Evolutionary conservation across 2,113 vertebrate species (phyloP).

Genomic region (Epinephelus moara): DNA sequence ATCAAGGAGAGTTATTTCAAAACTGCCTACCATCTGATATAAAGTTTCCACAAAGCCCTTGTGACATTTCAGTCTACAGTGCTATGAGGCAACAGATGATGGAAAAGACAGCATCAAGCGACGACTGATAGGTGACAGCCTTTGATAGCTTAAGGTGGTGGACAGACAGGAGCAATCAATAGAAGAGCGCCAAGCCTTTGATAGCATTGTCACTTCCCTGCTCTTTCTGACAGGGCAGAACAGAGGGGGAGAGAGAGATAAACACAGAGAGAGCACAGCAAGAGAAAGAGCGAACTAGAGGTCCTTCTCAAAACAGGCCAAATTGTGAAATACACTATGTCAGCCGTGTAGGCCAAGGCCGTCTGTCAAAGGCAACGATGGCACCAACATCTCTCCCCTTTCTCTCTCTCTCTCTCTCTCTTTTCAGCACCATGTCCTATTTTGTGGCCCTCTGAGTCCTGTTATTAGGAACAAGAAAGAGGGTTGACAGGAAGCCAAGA

Average conservation of each 20-base stretch:
- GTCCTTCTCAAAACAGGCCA: slow-evolving; percentile 53
- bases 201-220: slow-evolving; percentile 71
- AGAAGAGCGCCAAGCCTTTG: slow-evolving; percentile 67
- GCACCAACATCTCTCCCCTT: slow-evolving; percentile 15
- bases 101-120: slow-evolving; percentile 58
- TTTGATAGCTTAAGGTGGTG: slow-evolving; percentile 77
- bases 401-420: slow-evolving; percentile 16
- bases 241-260: slow-evolving; percentile 49
- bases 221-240: slow-evolving; percentile 67
- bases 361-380: slow-evolving; percentile 54
- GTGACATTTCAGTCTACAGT: slow-evolving; percentile 66
- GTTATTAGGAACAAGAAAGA: slow-evolving; percentile 45
- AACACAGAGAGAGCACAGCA: slow-evolving; percentile 43
- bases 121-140: slow-evolving; percentile 74
- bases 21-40: slow-evolving; percentile 56
- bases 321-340: slow-evolving; percentile 59
- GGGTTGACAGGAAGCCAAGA: slow-evolving; percentile 16
- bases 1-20: slow-evolving; percentile 50
- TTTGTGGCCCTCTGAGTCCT: slow-evolving; percentile 41
- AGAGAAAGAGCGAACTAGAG: slow-evolving; percentile 46
- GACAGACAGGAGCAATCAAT: slow-evolving; percentile 78
- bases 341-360: slow-evolving; percentile 38
- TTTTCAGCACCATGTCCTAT: slow-evolving; percentile 20
- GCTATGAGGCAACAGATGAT: slow-evolving; percentile 60
- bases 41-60: slow-evolving; percentile 58